Evolutionary conservation across 2,888 invertebrate species (phyloP).

Genomic region (Enoplolaimus lenunculus): DNA sequence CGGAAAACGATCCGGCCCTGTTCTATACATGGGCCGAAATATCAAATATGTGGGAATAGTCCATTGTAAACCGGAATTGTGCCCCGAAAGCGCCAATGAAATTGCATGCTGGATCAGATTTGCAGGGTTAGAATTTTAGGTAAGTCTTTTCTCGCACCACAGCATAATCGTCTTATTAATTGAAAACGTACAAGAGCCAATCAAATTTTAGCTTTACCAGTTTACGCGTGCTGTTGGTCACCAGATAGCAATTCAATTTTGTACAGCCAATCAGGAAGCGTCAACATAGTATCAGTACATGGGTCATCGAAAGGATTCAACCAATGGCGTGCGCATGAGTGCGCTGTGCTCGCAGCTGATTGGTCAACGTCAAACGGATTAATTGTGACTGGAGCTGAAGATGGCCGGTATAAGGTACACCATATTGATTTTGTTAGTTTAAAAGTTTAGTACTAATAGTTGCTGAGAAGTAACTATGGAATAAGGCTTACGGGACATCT

Average conservation of each 20-base stretch:
- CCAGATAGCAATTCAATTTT: constrained; percentile 40
- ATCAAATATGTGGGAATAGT: too few relatives aligned
- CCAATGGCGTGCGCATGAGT: constrained; percentile 92
- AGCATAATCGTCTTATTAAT: too few relatives aligned
- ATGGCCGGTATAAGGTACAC: constrained; percentile 61
- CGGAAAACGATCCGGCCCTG: too few relatives aligned
- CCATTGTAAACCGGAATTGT: too few relatives aligned
- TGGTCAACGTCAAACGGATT: constrained; percentile 50
- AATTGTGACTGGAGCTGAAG: constrained; percentile 55
- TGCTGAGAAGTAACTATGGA: constrained; percentile 4
- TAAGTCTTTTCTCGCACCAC: too few relatives aligned
- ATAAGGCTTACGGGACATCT: too few relatives aligned
- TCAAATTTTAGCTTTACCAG: constrained; percentile 19
- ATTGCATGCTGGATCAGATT: too few relatives aligned
- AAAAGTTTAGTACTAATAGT: constrained; percentile 17
- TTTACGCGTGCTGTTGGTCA: constrained; percentile 23
- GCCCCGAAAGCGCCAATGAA: too few relatives aligned
- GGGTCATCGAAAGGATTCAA: constrained; percentile 46
- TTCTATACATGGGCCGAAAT: too few relatives aligned
- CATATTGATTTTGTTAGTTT: constrained; percentile 21
- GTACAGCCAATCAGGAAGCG: constrained; percentile 48
- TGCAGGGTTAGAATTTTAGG: too few relatives aligned
- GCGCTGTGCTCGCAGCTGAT: constrained; percentile 58
- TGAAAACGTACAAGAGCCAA: too few relatives aligned
- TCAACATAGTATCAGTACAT: constrained; percentile 52